Evolutionary conservation across 2,797 vertebrate species (phyloP), one percentile per base, ranked within the genome.

Genomic region (Lycodopsis pacificus): DNA sequence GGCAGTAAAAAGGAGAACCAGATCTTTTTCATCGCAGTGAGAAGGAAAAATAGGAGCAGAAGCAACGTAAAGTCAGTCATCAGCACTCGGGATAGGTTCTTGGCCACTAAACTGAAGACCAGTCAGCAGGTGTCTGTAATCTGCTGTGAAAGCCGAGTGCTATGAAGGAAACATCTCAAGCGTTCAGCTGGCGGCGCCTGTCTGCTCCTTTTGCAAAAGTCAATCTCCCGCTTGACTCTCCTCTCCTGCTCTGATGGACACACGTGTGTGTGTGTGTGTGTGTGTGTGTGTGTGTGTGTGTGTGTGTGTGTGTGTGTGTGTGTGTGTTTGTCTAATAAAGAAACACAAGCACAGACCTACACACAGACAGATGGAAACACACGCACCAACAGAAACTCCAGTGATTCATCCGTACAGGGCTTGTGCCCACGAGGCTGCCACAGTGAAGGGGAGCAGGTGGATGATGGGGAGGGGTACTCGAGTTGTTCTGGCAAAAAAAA

Each of bases 111-210:
- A 88, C 82, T 85, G 82, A 83, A 70, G 86, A 84, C 65, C 79
- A 73, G 85, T 83, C 79, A 76, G 87, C 65, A 54, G 84, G 79
- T 82, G 90, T 86, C 80, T 82, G 80, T 93, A 92, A 93, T 93
- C 91, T 91, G 84, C 88, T 88, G 83, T 85, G 85, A 90, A 90
- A 84, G 85, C 85, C 36, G 77, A 83, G 81, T 54, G 73, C 83
- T 76, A 61, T 86, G 91, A 89, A 85, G 86, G 82, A 92, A 91
- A 85, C 89, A 88, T 92, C 86, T 93, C 86, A 93, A 89, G 92
- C 90, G 75, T 89, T 92, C 79, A 88, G 82, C 75, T 40, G 81
- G 81, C 49, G 77, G 82, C 58, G 72, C 65, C 82, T 79, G 84
- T 82, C 86, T 90, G 88, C 91, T 88, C 85, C 74, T 88, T 83